Conservation (phyloP, 1,140 invertebrate species). For the Listronotus oregonensis region DNA sequence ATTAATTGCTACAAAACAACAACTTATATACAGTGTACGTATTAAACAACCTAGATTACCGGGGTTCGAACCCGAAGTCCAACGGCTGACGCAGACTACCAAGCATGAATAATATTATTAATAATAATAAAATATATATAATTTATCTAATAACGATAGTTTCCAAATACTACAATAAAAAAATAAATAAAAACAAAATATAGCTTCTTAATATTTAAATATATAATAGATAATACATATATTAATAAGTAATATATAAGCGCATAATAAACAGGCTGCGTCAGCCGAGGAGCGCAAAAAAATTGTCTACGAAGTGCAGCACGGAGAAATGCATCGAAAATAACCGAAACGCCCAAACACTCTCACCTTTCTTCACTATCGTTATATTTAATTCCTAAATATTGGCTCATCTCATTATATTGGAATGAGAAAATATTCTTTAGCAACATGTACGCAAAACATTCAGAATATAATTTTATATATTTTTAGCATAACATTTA, state of each 20-base stretch:
- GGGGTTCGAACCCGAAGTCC: conserved; percentile 26
- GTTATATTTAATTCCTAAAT: not conserved
- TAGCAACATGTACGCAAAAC: no score
- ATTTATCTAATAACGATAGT: conserved; percentile 54
- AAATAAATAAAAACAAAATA: conserved; percentile 55
- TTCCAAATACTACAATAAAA: conserved; percentile 51
- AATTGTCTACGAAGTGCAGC: conserved; percentile 39
- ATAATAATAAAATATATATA: conserved; percentile 54
- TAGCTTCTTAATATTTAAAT: conserved; percentile 50
- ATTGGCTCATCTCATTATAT: no score
- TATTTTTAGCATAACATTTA: no score
- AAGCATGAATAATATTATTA: conserved; percentile 45
- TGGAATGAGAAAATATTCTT: no score
- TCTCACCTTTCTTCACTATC: not conserved
- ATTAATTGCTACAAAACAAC: conserved; percentile 57
- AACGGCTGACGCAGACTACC: conserved; percentile 37
- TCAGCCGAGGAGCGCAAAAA: conserved; percentile 28
- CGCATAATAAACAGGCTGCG: conserved; percentile 37
- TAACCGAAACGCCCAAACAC: conserved; percentile 5
- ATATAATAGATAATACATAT: conserved; percentile 47
- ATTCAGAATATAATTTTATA: no score
- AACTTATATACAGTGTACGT: conserved; percentile 56
- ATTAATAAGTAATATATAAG: conserved; percentile 47
- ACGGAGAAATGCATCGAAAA: conserved; percentile 43
- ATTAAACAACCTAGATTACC: conserved; percentile 52